Percentiles rank a stretch among this genome's conserved stretches.
Evolutionary conservation across 2,888 invertebrate species (phyloP).

Genomic region (Ommatoiulus sabulosus): DNA sequence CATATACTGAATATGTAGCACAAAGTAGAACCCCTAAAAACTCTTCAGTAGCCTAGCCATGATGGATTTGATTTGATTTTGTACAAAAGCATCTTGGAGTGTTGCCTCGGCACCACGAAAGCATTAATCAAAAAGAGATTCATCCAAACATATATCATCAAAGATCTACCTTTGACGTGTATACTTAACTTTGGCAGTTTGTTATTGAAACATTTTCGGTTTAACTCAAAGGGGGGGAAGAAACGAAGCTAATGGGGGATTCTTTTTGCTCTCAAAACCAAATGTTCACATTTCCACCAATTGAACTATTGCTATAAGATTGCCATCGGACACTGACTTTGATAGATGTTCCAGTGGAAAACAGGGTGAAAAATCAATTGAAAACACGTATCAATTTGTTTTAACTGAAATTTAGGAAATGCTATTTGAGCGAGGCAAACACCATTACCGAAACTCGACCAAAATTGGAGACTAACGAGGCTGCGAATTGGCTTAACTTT

Average conservation of each 20-base stretch:
- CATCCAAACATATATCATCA: slow-evolving; percentile 34
- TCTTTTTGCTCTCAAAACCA: slow-evolving; percentile 2
- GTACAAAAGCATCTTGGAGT: slow-evolving; percentile 34
- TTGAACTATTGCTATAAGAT: slow-evolving; percentile 18
- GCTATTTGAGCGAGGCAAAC: slow-evolving; percentile 14
- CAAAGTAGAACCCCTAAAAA: slow-evolving; percentile 19
- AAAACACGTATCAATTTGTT: slow-evolving; percentile 20
- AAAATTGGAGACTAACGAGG: slow-evolving; percentile 5
- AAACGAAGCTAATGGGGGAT: slow-evolving; percentile 11
- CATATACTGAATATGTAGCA: slow-evolving; percentile 28
- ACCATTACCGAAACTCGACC: neutral
- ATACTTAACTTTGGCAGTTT: slow-evolving; percentile 34
- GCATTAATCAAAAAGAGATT: slow-evolving; percentile 34
- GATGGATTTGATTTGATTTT: slow-evolving; percentile 34
- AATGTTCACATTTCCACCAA: slow-evolving; percentile 32
- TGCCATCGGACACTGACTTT: slow-evolving; percentile 20
- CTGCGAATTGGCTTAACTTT: neutral
- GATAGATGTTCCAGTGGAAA: slow-evolving; percentile 5
- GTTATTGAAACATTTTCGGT: slow-evolving; percentile 34
- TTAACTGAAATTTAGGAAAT: slow-evolving; percentile 14
- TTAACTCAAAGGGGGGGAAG: slow-evolving; percentile 27
- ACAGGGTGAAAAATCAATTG: slow-evolving; percentile 20
- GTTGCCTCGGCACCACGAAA: slow-evolving; percentile 34
- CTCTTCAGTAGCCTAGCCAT: slow-evolving; percentile 34
- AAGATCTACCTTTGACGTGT: slow-evolving; percentile 34